Conservation (phyloP, 1,140 invertebrate species). For the Riptortus pedestris region DNA sequence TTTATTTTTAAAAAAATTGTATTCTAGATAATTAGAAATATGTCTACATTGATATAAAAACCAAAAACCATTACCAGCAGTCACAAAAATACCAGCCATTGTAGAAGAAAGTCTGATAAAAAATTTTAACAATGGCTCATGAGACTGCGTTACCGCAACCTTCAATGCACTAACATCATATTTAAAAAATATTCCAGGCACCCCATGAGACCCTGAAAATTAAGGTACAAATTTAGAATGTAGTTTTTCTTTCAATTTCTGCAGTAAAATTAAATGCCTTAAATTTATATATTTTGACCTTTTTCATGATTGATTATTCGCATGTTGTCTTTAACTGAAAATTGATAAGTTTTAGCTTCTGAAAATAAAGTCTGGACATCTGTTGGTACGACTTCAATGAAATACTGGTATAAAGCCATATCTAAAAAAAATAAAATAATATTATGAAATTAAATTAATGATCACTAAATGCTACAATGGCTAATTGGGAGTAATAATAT, state of each 20-base stretch:
- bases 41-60: too few relatives aligned
- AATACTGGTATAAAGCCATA: slow-evolving; percentile 83
- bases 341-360: slow-evolving; percentile 75
- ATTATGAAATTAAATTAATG: slow-evolving; percentile 9
- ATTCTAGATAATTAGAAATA: too few relatives aligned
- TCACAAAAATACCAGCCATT: slow-evolving; percentile 82
- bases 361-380: slow-evolving; percentile 65
- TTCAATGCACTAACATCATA: slow-evolving; percentile 85
- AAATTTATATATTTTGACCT: slow-evolving; percentile 19
- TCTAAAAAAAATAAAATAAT: slow-evolving; percentile 40
- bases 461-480: neutral
- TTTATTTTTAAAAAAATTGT: too few relatives aligned
- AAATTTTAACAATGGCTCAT: slow-evolving; percentile 68
- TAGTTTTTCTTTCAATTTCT: too few relatives aligned
- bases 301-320: slow-evolving; percentile 53
- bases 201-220: slow-evolving; percentile 73
- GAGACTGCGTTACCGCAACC: slow-evolving; percentile 55
- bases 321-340: slow-evolving; percentile 80
- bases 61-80: slow-evolving; percentile 46
- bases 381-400: slow-evolving; percentile 90
- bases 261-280: too few relatives aligned
- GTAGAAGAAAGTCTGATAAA: slow-evolving; percentile 76
- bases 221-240: too few relatives aligned
- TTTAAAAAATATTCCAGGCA: slow-evolving; percentile 89
- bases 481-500: too few relatives aligned